Base-by-base conservation (phyloP, 2,797 vertebrate species). In the Aotus griseimembra region DNA sequence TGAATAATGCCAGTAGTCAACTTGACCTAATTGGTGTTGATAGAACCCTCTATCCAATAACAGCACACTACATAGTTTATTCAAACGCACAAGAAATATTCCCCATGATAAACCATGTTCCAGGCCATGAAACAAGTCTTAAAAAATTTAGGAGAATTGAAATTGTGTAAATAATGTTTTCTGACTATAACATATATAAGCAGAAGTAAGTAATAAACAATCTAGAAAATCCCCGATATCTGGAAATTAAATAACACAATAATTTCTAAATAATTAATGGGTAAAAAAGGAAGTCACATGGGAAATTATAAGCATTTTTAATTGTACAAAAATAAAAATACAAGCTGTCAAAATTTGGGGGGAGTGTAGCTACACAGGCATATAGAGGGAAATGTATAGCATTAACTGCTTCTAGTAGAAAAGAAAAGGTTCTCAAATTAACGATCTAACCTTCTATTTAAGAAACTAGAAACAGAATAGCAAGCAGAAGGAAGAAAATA, bases 401-500 rank as follows among this genome's bases (percentile, higher is more conserved):
- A 41, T 76, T 72, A 84, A 94, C 50, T 91, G 4, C 7, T 88
- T 77, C 30, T 67, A 39, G 83, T 52, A 67, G 30, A 73, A 88
- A 84, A 88, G 8, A 90, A 41, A 2, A 93, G 52, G 7, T 4
- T 67, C 15, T 46, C 24, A 75, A 52, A 19, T 77, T 11, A 93
- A 79, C 88, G 11, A 75, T 26, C 12, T 75, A 75, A 87, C 7
- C 9, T 88, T 80, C 39, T 8, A 10, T 70, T 91, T 79, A 93
- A 50, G 61, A 81, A 93, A 41, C 41, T 39, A 87, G 24, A 90
- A 85, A 82, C 30, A 80, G 41, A 82, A 73, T 3, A 80, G 5
- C 14, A 93, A 30, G 17, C 30, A 93, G 61, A 90, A 90, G 83
- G 15, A 92, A 81, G 4, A 10, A 94, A 89, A 75, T 92, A 91